A percentile compares a stretch with the other conserved stretches of the same genome.
Evolutionary conservation across 2,113 vertebrate species (phyloP).

Genomic region (Bungarus multicinctus): DNA sequence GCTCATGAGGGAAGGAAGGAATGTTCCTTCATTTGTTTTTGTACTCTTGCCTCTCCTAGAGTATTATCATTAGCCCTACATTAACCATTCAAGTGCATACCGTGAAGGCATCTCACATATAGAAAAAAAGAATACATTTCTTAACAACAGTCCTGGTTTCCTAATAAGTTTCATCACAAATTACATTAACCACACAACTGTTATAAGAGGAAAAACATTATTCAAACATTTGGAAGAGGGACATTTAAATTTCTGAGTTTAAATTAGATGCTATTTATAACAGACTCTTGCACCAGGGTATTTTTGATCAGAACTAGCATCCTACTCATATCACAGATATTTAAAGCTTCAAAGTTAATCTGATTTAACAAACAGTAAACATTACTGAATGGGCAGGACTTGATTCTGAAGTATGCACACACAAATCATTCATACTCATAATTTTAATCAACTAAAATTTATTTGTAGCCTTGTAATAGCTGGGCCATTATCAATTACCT

Average conservation of each 20-base stretch:
- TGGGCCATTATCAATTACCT: conserved; percentile 67
- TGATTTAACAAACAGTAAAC: neutral
- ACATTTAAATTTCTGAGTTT: neutral
- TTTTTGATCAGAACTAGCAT: neutral
- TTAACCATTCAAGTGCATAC: neutral
- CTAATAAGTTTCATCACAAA: neutral
- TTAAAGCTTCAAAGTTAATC: neutral
- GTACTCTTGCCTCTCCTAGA: neutral
- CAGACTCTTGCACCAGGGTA: neutral
- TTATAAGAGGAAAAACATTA: neutral
- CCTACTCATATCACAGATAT: neutral
- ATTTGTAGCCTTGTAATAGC: neutral
- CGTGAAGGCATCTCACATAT: neutral
- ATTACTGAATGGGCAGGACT: neutral
- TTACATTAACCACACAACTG: neutral
- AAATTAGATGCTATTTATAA: neutral
- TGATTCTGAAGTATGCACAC: neutral
- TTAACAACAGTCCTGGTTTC: neutral
- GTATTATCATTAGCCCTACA: neutral
- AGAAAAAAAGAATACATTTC: neutral
- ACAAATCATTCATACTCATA: neutral
- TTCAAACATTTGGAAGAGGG: neutral
- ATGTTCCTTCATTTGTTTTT: neutral
- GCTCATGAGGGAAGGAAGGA: neutral
- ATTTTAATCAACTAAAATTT: neutral